These are phyloP conservation scores for Pectinophora gossypiella DNA, from an alignment of 1,140 invertebrate genomes.

Conservation along the genomic window DNA sequence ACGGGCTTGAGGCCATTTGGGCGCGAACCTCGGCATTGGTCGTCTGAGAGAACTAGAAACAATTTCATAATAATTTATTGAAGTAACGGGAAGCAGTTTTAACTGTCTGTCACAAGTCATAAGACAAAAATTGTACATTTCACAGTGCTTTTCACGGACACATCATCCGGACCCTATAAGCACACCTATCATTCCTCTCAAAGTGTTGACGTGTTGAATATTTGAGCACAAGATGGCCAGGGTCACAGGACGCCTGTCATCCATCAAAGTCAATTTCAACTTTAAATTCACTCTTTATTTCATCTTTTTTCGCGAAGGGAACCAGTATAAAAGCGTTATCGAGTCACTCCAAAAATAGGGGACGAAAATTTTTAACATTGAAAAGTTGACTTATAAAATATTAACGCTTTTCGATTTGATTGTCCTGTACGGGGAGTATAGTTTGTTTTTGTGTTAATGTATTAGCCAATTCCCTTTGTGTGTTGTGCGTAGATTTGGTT, in stretches of 20 bases:
- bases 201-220: constrained; percentile 50
- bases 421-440: constrained; percentile 14
- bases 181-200: too few species aligned
- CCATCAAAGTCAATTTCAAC: constrained; percentile 65
- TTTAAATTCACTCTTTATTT: constrained; percentile 61
- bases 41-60: too few species aligned
- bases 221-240: constrained; percentile 51
- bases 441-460: neutral
- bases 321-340: constrained; percentile 62
- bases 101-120: too few species aligned
- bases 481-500: neutral
- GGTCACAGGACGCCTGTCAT: constrained; percentile 48
- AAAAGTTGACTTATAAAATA: constrained; percentile 52
- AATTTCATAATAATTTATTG: too few species aligned
- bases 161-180: too few species aligned
- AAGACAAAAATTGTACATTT: too few species aligned
- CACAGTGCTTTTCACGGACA: too few species aligned
- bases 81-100: too few species aligned
- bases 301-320: constrained; percentile 32
- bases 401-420: constrained; percentile 32
- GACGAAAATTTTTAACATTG: constrained; percentile 48
- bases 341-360: constrained; percentile 55
- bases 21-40: too few species aligned
- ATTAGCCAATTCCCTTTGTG: neutral
- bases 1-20: too few species aligned